A percentile compares a stretch with the other conserved stretches of the same genome.
Evolutionary conservation across 2,888 invertebrate genomes (phyloP).

Genomic region (Stenoptilia bipunctidactyla): DNA sequence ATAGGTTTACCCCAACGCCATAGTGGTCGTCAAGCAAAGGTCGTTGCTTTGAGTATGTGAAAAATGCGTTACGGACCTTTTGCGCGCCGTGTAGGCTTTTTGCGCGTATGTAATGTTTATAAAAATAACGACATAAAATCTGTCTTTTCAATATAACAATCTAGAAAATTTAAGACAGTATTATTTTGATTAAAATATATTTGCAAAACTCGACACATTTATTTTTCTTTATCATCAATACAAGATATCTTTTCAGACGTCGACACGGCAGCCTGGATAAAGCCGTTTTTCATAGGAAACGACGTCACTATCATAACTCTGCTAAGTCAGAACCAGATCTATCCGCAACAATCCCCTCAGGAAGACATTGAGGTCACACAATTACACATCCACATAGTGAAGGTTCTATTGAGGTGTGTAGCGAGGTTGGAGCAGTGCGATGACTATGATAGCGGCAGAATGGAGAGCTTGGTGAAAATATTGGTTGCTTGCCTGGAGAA

Average conservation of each 20-base stretch:
- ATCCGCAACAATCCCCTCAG: conserved; percentile 43
- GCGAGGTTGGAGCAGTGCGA: conserved; percentile 27
- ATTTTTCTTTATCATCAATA: no score
- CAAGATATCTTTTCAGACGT: conserved; percentile 26
- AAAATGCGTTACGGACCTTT: no score
- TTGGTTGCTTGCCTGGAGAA: conserved; percentile 45
- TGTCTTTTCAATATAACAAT: no score
- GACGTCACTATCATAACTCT: conserved; percentile 42
- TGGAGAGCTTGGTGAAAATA: conserved; percentile 54
- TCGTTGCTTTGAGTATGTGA: no score
- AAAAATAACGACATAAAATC: no score
- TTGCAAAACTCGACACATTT: no score
- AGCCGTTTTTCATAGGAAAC: conserved; percentile 39
- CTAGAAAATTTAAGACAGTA: no score
- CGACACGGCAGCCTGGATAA: conserved; percentile 37
- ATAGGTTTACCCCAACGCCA: no score
- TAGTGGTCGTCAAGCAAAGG: no score
- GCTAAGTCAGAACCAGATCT: conserved; percentile 39
- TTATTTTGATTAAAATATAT: no score
- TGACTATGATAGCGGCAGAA: conserved; percentile 30
- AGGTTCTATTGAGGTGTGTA: conserved; percentile 40
- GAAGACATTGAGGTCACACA: conserved; percentile 50
- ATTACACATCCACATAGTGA: conserved; percentile 48
- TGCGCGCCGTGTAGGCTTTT: no score
- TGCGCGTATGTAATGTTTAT: no score